Base-by-base conservation (phyloP, 2,113 vertebrate genomes). In the Catharus fuscescens region DNA sequence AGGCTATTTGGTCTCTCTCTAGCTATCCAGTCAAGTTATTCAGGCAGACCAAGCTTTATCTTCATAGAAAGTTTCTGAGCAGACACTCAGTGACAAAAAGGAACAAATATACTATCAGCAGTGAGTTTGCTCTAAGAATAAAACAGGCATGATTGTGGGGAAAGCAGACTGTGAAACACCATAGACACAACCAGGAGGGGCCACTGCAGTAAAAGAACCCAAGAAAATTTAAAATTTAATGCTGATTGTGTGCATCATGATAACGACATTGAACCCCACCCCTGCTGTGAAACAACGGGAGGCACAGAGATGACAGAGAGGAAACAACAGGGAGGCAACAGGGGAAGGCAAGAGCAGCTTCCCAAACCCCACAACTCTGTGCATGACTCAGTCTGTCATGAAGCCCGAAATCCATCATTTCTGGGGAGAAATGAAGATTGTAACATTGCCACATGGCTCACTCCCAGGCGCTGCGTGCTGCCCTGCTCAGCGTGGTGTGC, bases 401-500 rank as follows among this genome's bases (percentile, higher is more conserved):
- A 60, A 91, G 78, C 31, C 40, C n/a, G 61, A 56, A 80, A 86
- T 83, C 26, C 56, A 50, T 34, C 25, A 70, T 62, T 93, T 54
- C 56, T n/a, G 19, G 42, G 25, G 16, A 25, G 31, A 17, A 78
- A 67, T 19, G 17, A 29, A 47, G 76, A 60, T 9, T 57, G 26
- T 10, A 29, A 18, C 0, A 0, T 18, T 9, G 9, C 28, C 48
- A 4, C 67, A 47, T 45, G 32, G 6, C 28, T 50, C 20, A 5
- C 18, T 53, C 12, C 38, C 29, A 12, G 4, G 7, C 14, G 0
- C 5, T 28, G 61, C 61, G 72, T 28, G 70, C 53, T 64, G 80
- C 19, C 74, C 61, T 28, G 76, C 86, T 47, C 0, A 1, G 10
- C 65, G 3, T 0, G 5, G 61, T 0, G 1, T 4, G 32, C 11